Base-by-base conservation (phyloP, 2,113 vertebrate genomes). In the Periophthalmus modestus region DNA sequence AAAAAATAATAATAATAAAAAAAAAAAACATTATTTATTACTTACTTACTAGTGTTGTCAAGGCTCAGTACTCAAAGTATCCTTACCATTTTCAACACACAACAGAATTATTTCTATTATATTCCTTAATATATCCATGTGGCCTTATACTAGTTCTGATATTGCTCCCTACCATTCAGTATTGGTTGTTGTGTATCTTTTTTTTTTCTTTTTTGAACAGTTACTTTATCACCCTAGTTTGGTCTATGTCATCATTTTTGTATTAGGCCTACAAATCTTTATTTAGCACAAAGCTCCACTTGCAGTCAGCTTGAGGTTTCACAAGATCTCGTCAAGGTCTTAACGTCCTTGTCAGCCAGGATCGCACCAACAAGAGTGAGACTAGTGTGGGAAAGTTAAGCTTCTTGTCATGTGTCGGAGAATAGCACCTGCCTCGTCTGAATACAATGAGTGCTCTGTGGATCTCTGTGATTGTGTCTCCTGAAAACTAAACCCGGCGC, bases 351-450 rank as follows among this genome's bases (percentile, higher is more conserved):
- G 75, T 83, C 80, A 78, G 77, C 36, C 15, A 39, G 68, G 61
- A 63, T 71, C 66, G 70, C 21, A 19, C 43, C 4, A 43, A 69
- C 28, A 69, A 2, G 59, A 34, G 62, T 21, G 62, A 19, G 18
- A 65, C 62, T 1, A 78, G 74, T 63, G 74, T 78, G 77, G 48
- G 68, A 84, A 82, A 68, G 72, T 50, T 72, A 28, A 58, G 70
- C 16, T 36, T 80, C 71, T 66, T 55, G 55, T 33, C 24, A 68
- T 28, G 57, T 23, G 66, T 79, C 75, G 71, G 52, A 58, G 28
- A 61, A 78, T 33, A 84, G 62, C 84, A 83, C 72, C 80, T 81
- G 78, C 47, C 66, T 19, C 39, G 10, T 28, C 16, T 24, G 39
- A 16, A 66, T 34, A 84, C 71, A 85, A 78, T 48, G 71, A 54